phyloP scores from a whole-genome alignment of 2,888 invertebrate genomes.

The Erebia epiphron region DNA sequence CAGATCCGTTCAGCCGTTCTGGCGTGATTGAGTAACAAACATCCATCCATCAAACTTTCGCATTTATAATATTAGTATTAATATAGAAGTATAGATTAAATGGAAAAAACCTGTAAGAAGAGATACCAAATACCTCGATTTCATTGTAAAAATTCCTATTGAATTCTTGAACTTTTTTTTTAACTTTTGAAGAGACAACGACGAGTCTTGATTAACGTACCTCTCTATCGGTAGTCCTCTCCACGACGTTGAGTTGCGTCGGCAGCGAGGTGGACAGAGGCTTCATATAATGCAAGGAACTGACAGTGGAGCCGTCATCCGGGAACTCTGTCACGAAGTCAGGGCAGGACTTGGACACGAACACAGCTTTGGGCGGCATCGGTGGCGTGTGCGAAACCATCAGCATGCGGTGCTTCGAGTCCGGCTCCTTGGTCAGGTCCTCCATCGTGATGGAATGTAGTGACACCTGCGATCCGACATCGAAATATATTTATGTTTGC shows the following conservation, averaged over 20 bases:
- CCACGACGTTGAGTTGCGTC: slow-evolving; percentile 50
- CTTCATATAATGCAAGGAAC: slow-evolving; percentile 36
- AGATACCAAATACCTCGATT: too few species aligned
- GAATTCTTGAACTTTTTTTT: too few species aligned
- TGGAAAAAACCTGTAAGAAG: too few species aligned
- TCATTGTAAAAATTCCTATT: too few species aligned
- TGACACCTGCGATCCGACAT: slow-evolving; percentile 80
- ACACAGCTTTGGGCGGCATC: slow-evolving; percentile 75
- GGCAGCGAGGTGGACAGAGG: slow-evolving; percentile 68
- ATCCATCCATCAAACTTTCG: too few species aligned
- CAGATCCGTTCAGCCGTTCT: too few species aligned
- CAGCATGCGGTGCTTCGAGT: slow-evolving; percentile 92
- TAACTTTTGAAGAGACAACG: too few species aligned
- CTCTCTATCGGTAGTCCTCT: slow-evolving; percentile 45
- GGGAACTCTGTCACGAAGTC: slow-evolving; percentile 78
- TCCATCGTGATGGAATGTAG: slow-evolving; percentile 95
- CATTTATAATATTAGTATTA: too few species aligned
- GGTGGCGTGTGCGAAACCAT: slow-evolving; percentile 87
- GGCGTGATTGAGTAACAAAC: too few species aligned
- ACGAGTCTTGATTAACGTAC: slow-evolving; percentile 40
- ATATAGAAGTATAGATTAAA: too few species aligned
- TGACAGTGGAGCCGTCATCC: slow-evolving; percentile 41
- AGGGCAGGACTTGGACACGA: slow-evolving; percentile 92
- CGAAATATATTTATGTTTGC: too few species aligned
- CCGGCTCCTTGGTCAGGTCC: slow-evolving; percentile 90